These are phyloP conservation scores for Delichon dasypus DNA, from an alignment of 2,797 vertebrate genomes.

Conservation along the genomic window DNA sequence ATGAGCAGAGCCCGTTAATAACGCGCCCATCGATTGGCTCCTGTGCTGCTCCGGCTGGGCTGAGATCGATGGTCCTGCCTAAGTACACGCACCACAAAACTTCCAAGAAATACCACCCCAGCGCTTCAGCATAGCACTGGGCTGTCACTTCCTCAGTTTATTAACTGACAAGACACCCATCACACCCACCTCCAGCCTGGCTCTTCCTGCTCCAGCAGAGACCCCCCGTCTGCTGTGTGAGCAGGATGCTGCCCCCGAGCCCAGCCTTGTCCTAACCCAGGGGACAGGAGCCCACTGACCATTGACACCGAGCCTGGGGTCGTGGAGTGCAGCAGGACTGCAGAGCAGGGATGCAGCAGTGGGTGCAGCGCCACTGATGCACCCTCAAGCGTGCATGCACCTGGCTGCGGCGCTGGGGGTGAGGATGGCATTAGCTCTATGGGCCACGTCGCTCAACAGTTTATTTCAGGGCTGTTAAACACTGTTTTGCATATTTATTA, in stretches of 20 bases:
- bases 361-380: rapidly evolving
- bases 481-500: not conserved
- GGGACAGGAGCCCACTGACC: not conserved
- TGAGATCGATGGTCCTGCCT: not conserved
- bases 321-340: rapidly evolving
- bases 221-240: not conserved
- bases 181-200: not conserved
- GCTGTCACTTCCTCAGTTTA: not conserved
- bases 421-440: rapidly evolving
- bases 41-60: not conserved
- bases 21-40: not conserved
- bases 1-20: conserved; percentile 18
- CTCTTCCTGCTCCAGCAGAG: not conserved
- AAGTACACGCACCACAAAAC: not conserved
- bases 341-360: not conserved
- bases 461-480: conserved; percentile 28
- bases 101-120: not conserved
- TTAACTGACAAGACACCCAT: not conserved
- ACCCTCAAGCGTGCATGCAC: rapidly evolving
- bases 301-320: rapidly evolving
- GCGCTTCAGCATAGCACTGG: not conserved
- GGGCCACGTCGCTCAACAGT: not conserved
- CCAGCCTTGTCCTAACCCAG: not conserved
- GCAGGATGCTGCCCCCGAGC: rapidly evolving
- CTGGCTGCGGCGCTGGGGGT: rapidly evolving